These are phyloP conservation scores for Cephalopterus ornatus DNA, from an alignment of 2,113 vertebrate species.

Conservation along the genomic window DNA sequence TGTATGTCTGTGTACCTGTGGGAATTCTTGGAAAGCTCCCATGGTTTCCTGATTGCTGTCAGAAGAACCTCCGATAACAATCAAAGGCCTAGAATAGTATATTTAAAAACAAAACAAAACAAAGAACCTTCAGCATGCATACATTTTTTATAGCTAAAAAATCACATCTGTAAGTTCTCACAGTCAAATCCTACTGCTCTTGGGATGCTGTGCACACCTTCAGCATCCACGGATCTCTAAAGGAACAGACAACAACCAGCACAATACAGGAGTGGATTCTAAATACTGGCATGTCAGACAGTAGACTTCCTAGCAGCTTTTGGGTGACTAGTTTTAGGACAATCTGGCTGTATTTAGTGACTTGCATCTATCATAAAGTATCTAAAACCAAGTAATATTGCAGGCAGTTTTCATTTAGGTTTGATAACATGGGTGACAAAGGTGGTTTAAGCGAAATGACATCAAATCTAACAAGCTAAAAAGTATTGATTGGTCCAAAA, in stretches of 20 bases:
- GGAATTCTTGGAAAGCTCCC: conserved; percentile 97
- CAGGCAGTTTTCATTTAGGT: not conserved
- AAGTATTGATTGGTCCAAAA: not conserved
- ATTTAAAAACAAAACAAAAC: not conserved
- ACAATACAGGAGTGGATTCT: not conserved
- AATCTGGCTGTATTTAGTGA: not conserved
- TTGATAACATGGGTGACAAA: not conserved
- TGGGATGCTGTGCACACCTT: not conserved
- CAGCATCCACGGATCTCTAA: not conserved
- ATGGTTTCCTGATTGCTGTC: conserved; percentile 91
- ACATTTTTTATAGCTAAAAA: not conserved
- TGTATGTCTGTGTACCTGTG: conserved; percentile 79
- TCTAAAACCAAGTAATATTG: not conserved
- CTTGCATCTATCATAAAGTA: not conserved
- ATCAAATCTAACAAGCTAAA: not conserved
- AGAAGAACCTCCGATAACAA: conserved; percentile 92
- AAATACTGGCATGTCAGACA: fast-evolving
- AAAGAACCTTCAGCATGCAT: not conserved
- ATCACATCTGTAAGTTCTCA: not conserved
- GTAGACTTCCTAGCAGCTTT: not conserved
- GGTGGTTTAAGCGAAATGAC: not conserved
- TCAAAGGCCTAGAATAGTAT: conserved; percentile 83
- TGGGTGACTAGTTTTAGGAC: not conserved
- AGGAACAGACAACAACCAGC: not conserved
- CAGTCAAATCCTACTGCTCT: not conserved